phyloP scores from a whole-genome alignment of 2,113 vertebrate genomes.

The Apodemus speciosus region DNA sequence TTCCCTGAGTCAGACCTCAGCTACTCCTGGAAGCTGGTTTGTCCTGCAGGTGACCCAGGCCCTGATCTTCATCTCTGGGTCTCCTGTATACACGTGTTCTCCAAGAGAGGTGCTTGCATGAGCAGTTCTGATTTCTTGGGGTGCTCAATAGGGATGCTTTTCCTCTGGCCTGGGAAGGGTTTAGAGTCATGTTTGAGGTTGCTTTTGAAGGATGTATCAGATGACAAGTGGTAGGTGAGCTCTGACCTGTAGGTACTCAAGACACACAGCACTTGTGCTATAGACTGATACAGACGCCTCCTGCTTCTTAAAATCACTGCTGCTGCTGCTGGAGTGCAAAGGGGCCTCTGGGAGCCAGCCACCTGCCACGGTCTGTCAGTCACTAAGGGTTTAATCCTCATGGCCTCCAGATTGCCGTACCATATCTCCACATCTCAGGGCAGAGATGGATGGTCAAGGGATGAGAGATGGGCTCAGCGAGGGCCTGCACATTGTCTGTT shows the following conservation, averaged over 20 bases:
- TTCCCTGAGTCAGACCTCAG: not conserved
- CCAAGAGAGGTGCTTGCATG: not conserved
- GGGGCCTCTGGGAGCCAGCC: not conserved
- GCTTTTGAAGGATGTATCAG: not conserved
- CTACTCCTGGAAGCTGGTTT: not conserved
- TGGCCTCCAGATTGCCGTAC: not conserved
- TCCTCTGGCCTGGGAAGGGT: not conserved
- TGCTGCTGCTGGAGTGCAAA: not conserved
- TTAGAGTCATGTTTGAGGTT: not conserved
- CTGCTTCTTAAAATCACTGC: not conserved
- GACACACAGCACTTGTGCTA: not conserved
- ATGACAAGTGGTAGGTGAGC: not conserved
- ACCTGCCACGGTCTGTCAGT: not conserved
- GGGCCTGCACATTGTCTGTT: accelerated
- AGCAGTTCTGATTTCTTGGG: not conserved
- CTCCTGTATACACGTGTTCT: not conserved
- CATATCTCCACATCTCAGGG: not conserved
- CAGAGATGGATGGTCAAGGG: not conserved
- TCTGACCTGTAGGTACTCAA: not conserved
- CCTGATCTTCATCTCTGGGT: not conserved
- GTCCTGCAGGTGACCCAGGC: not conserved
- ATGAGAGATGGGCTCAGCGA: not conserved
- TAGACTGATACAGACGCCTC: not conserved
- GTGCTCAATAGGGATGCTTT: not conserved
- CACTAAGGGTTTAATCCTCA: too few relatives aligned